Evolutionary conservation across 2,797 vertebrate species (phyloP).

Genomic region (Poecilia gillii): DNA sequence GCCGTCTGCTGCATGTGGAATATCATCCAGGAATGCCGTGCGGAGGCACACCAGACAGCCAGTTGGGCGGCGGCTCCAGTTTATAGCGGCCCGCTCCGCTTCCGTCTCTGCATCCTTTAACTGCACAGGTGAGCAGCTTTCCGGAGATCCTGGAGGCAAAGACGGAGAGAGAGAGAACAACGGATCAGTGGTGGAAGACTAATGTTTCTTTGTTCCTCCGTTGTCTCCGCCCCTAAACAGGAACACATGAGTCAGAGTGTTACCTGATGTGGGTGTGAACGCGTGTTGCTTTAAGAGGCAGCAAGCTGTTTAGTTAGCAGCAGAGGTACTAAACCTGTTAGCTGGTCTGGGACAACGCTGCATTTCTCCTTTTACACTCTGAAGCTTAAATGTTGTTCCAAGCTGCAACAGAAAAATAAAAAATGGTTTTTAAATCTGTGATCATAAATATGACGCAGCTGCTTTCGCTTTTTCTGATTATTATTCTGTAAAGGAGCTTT

Average conservation of each 20-base stretch:
- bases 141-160: constrained; percentile 61
- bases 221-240: not conserved
- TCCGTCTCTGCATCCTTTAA: constrained; percentile 76
- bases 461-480: not conserved
- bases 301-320: constrained; percentile 6
- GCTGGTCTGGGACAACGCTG: not conserved
- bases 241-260: constrained; percentile 38
- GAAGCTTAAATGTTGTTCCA: not conserved
- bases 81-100: constrained; percentile 39
- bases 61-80: constrained; percentile 35
- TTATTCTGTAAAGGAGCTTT: not conserved
- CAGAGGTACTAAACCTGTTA: not conserved
- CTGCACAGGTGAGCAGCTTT: constrained; percentile 57
- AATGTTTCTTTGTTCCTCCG: constrained; percentile 14
- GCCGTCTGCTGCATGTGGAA: not conserved
- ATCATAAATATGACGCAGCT: not conserved
- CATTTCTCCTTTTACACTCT: not conserved
- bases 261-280: constrained; percentile 31
- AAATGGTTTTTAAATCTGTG: not conserved
- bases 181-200: constrained; percentile 44
- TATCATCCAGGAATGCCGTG: not conserved
- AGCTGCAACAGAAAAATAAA: not conserved
- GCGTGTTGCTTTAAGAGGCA: constrained; percentile 3
- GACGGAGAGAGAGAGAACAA: constrained; percentile 8
- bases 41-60: constrained; percentile 1